A percentile compares a stretch with the other conserved stretches of the same genome.
phyloP scores from a whole-genome alignment of 2,888 invertebrate species.

The Trichopoda pennipes region DNA sequence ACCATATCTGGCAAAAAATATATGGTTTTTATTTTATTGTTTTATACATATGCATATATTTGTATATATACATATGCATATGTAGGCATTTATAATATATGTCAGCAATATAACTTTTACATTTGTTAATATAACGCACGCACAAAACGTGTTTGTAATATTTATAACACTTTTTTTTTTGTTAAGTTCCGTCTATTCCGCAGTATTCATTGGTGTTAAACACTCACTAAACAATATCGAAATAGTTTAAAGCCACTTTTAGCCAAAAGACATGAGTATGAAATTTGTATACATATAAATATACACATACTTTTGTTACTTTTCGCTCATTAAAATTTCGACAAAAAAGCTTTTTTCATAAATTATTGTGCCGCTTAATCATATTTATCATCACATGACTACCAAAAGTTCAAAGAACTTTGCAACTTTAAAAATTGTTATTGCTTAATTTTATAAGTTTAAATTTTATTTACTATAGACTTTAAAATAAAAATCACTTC shows the following conservation, averaged over 20 bases:
- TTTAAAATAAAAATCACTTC: not conserved
- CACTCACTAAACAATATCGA: no score
- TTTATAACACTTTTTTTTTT: no score
- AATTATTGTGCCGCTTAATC: slow-evolving; percentile 1
- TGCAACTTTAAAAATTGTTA: not conserved
- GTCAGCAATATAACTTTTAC: not conserved
- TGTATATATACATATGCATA: not conserved
- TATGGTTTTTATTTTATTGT: no score
- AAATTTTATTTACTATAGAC: slow-evolving; percentile 1
- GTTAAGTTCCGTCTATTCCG: no score
- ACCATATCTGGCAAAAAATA: no score
- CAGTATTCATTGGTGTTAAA: no score
- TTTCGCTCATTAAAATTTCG: not conserved
- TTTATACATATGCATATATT: no score
- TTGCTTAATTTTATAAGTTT: not conserved
- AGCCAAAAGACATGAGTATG: not conserved
- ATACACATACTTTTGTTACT: not conserved
- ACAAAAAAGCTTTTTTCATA: not conserved
- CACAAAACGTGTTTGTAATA: no score
- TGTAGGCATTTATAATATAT: not conserved
- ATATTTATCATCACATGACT: slow-evolving; percentile 52
- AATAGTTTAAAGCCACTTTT: not conserved
- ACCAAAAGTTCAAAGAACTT: slow-evolving; percentile 43
- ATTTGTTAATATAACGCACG: no score
- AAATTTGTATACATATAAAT: not conserved